Base-by-base conservation (phyloP, 1,140 invertebrate genomes). In the Papilio xuthus region DNA sequence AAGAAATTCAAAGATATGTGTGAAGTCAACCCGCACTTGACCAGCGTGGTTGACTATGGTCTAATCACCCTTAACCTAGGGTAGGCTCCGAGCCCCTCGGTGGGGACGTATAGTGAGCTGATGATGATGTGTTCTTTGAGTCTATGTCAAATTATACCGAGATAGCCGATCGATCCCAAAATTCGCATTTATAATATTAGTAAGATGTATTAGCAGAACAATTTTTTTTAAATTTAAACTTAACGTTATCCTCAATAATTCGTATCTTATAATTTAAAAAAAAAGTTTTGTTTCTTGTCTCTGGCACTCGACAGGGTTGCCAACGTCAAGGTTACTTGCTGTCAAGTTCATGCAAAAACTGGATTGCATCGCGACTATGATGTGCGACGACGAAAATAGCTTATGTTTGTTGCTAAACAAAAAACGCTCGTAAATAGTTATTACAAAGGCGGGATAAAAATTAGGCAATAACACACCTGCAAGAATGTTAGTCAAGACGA, bases 261-360 rank as follows among this genome's bases (percentile, higher is more conserved):
- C 3, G 13, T 10, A 44, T 9, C 47, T 18, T 18, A 3, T 50
- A 18, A 4, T 4, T 50, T 44, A 9, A 44, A 44, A 50, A 50
- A 15, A 50, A 50, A 26, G 20, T 60, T 26, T 18, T 18, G 13
- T 18, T 4, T 18, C 23, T 60, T 63, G 56, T 63, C 56, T 63
- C 2, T 63, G 56, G 10, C 23, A 28, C 23, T 26, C 12, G 23
- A 13, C 26, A 67, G 60, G 60, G 26, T 15, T 67, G 26, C 0
- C 23, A 67, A 32, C 60, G 18, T 67, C 60, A 67, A 67, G 60
- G 60, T 67, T 32, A 67, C 26, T 4, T 23, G 53, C 26, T 67
- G 26, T 67, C 60, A 67, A 67, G 60, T 67, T 67, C 60, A 28
- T 28, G 6, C 15, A 67, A 67, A 67, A 67, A 67, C 60, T 67